Percentiles rank a stretch among this genome's conserved stretches.
Evolutionary conservation across 2,888 invertebrate genomes (phyloP).

Genomic region (Nebria salina): DNA sequence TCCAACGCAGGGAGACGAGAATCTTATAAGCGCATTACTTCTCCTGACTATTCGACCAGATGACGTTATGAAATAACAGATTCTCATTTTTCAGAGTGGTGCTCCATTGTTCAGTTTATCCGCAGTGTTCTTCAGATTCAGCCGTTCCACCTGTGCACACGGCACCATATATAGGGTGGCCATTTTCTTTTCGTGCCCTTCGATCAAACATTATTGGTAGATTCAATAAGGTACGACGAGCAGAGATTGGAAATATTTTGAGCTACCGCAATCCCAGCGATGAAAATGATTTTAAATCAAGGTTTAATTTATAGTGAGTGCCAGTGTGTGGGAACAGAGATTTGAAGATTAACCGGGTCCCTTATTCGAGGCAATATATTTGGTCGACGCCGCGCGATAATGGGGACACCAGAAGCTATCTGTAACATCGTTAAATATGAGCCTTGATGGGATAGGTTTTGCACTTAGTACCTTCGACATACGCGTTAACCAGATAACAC

Average conservation of each 20-base stretch:
- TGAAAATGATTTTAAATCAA: background rate
- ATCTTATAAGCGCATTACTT: conserved; percentile 41
- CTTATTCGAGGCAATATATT: conserved; percentile 13
- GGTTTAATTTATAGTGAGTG: conserved; percentile 19
- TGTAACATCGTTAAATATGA: conserved; percentile 2
- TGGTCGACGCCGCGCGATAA: background rate
- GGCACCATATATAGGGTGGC: background rate
- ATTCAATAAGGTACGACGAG: conserved; percentile 30
- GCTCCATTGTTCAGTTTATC: background rate
- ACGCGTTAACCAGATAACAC: background rate
- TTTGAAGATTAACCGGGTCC: conserved; percentile 19
- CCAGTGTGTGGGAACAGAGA: conserved; percentile 5
- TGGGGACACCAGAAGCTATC: background rate
- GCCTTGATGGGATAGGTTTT: conserved; percentile 4
- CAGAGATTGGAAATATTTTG: background rate
- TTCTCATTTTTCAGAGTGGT: conserved; percentile 30
- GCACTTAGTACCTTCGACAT: conserved; percentile 4
- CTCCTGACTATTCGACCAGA: background rate
- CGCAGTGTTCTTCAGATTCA: background rate
- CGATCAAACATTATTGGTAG: background rate
- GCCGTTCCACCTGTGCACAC: conserved; percentile 12
- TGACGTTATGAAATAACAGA: conserved; percentile 42
- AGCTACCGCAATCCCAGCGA: background rate
- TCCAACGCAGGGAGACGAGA: conserved; percentile 5
- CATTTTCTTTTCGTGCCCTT: background rate